Base-by-base conservation (phyloP, 2,888 invertebrate genomes). In the Zaprionus obscuricornis region DNA sequence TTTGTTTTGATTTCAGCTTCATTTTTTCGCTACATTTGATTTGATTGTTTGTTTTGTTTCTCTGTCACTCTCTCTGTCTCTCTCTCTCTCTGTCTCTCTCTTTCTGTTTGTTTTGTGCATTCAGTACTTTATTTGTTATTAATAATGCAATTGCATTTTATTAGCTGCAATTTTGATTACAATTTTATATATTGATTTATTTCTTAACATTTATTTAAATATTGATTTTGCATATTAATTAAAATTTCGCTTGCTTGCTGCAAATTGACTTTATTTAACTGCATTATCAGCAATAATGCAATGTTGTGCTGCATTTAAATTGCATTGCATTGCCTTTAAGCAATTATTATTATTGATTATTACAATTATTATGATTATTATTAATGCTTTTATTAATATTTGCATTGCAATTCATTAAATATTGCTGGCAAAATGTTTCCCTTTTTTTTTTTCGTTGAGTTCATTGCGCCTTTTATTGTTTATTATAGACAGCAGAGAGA, bases 371-470 rank as follows among this genome's bases (percentile, higher is more conserved):
- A 66, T 66, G 49, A 37, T 43, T 56, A 51, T 64, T 49, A 27
- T 67, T 58, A 60, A n/a, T n/a, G n/a, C n/a, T n/a, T n/a, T 62
- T 81, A 76, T 73, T 64, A 66, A 69, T 78, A 73, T 78, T 83
- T 78, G 65, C 70, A 57, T 27, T 57, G 77, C 77, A 76, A 84
- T 78, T 76, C 63, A 78, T 65, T 68, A 60, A 75, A 33, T 24
- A 11, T 14, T 34, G 31, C 10, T 51, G 40, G 26, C 27, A 34
- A 52, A 37, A n/a, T n/a, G n/a, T n/a, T n/a, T n/a, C n/a, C n/a
- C n/a, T 54, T 63, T 29, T 14, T 36, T 54, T 24, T 45, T 47
- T 46, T 40, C 31, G 16, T 45, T 46, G 40, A 67, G 75, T 71
- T 77, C 68, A 74, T 68, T 64, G 65, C 33, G 45, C 37, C 40